Evolutionary conservation across 1,140 invertebrate genomes (phyloP), one percentile per base, ranked within the genome.

Genomic region (Drosophila micromelanica): DNA sequence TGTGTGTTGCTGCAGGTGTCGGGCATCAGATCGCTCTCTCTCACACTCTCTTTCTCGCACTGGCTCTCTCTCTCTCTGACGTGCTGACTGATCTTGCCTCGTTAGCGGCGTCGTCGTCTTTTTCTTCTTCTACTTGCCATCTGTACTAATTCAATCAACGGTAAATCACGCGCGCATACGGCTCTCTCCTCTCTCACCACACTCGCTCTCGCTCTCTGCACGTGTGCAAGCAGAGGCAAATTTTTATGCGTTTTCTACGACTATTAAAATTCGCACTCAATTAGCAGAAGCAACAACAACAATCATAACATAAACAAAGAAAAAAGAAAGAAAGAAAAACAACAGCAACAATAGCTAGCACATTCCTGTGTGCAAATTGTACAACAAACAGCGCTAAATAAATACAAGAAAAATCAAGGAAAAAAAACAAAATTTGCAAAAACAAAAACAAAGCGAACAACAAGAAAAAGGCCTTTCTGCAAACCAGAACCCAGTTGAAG

Each of bases 251-350:
- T 69, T 67, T 49, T 51, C 48, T 69, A 55, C 64, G 49, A 68
- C 70, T 61, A 71, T 71, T 54, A 63, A 73, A 84, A 82, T 80
- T 81, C 63, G 80, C 79, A 82, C 77, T 82, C 80, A 82, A 82
- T 82, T 82, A 84, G 71, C 72, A 59, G 71, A 52, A 71, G 60
- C 56, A 76, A 42, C 54, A 81, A 77, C 74, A 81, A 76, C 62
- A 56, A 30, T 55, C 60, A 63, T 59, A 76, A 87, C 61, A 72
- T 78, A 89, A 87, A 78, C 71, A 78, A 57, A 40, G 46, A 17
- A 40, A 52, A 17, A 40, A 52, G 23, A 51, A 65, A 56, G 37
- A 13, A 48, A 70, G 32, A 59, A 59, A 9, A 62, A 37, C 11
- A 64, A 45, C 9, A 73, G 54, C 35, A 73, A 38, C 7, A 75